Evolutionary conservation across 2,888 invertebrate genomes (phyloP), one percentile per base, ranked within the genome.

Genomic region (Caradrina clavipalpis): DNA sequence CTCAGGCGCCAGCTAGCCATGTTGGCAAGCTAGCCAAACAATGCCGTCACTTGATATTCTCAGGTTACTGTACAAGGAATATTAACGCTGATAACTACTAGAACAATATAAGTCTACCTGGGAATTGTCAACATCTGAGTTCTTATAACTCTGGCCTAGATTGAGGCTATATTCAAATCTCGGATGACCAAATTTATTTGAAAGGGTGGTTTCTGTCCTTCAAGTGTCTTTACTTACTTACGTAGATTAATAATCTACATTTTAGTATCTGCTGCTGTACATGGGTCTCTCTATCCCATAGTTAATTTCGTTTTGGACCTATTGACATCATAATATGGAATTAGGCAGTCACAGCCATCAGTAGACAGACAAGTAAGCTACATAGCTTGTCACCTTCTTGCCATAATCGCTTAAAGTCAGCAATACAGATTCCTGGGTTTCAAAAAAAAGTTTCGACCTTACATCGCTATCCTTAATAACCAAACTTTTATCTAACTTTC

Each of bases 21-120:
- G 55, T 62, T 81, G 81, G 78, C 77, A 66, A 55, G 22, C 51
- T 50, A 42, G 13, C 77, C 77, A 80, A 76, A 66, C 78, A 77
- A 81, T 72, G 78, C 15, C 39, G 72, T 56, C 57, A 80, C 39
- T 69, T 63, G 47, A 80, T 71, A 42, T 70, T 80, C 71, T 80
- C 55, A 56, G 50, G 64, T 76, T 58, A 61, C 57, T 69, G 15
- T 51, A 50, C 45, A 55, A 50, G 35, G 39, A 73, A 59, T 61
- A 77, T 54, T 49, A 73, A 26, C 53, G 26, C 15, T 13, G 13
- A 35, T 19, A 45, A 4, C 19, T 21, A 49, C n/a, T 51, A 51
- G 11, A n/a, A 51, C 45, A 51, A 13, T 72, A 35, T 45, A 54
- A 10, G 21, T 19, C 22, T 35, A n/a, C 17, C 10, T 47, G 22